A percentile compares a stretch with the other conserved stretches of the same genome.
phyloP scores from a whole-genome alignment of 2,797 vertebrate species.

The Neosalanx taihuensis region DNA sequence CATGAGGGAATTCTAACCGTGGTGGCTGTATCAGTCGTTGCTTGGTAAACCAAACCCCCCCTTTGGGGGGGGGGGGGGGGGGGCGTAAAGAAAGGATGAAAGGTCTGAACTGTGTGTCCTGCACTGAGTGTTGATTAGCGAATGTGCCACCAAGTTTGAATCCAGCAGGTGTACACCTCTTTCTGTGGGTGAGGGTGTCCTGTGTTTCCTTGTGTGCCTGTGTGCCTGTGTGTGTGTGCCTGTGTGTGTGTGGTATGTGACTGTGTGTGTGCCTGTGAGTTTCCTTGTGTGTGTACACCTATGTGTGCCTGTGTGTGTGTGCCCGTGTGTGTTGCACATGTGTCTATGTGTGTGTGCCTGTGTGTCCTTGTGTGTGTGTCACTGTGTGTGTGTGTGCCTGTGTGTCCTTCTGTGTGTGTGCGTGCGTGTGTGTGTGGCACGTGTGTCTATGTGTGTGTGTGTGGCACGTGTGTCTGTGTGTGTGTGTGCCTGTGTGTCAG shows the following conservation, averaged over 20 bases:
- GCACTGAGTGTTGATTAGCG: neutral
- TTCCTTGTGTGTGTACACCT: neutral
- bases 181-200: neutral
- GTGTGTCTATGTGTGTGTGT: neutral
- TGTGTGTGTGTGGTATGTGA: slow-evolving; percentile 17
- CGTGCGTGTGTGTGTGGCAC: neutral
- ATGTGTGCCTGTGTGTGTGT: neutral
- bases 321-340: slow-evolving; percentile 7
- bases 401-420: slow-evolving; percentile 1
- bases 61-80: neutral
- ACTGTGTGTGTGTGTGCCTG: neutral
- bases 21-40: neutral
- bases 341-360: slow-evolving; percentile 7
- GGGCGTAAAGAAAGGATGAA: neutral
- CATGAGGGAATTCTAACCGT: neutral
- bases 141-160: neutral
- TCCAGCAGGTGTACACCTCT: neutral
- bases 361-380: neutral
- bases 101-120: neutral
- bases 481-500: slow-evolving; percentile 8
- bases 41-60: neutral
- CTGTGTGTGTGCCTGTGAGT: neutral
- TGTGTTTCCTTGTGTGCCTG: neutral
- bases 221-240: slow-evolving; percentile 3
- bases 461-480: slow-evolving; percentile 12